Base-by-base conservation (phyloP, 1,140 invertebrate species). In the Rhyacophila brunnea region DNA sequence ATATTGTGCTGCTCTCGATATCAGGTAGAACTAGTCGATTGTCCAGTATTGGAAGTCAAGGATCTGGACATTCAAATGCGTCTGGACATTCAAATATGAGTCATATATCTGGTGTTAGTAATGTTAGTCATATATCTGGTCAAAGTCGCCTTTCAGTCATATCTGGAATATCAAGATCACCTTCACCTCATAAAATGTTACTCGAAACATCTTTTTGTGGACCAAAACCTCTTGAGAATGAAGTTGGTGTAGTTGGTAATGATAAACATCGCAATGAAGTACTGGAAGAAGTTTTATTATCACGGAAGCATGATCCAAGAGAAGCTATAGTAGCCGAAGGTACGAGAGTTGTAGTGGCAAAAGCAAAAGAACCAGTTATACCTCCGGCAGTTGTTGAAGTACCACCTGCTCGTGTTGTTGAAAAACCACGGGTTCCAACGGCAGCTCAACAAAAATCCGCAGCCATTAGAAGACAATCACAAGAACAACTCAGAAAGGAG, bases 191-290 rank as follows among this genome's bases (percentile, higher is more conserved):
- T 74, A 89, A 89, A 73, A 93, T 92, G 83, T 75, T 93, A 15
- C 78, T 93, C 15, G 91, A 93, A 75, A 94, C 91, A 0, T 93
- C 91, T 0, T 94, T 94, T 70, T 93, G 91, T 68, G 92, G 92
- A 0, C 87, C 85, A 45, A 91, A 89, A 66, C 86, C 88, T 0
- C 74, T 84, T n/a, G 81, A 83, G 60, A 77, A 71, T 23, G 78
- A 78, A 19, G 73, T 72, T 2, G 81, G 83, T 51, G 77, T 83
- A 13, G 79, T 80, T 50, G 70, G 79, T 23, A 69, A 75, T 59
- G 73, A 75, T 17, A 76, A 78, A 45, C 74, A 75, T 47, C 81
- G 84, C 54, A 74, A 78, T 0, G 82, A 85, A 44, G 80, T 83
- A 32, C 74, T 88, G 2, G 86, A 88, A 67, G 85, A 84, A 68